These are phyloP conservation scores for Potamarius usumacintae DNA, from an alignment of 2,113 vertebrate genomes.

Conservation along the genomic window DNA sequence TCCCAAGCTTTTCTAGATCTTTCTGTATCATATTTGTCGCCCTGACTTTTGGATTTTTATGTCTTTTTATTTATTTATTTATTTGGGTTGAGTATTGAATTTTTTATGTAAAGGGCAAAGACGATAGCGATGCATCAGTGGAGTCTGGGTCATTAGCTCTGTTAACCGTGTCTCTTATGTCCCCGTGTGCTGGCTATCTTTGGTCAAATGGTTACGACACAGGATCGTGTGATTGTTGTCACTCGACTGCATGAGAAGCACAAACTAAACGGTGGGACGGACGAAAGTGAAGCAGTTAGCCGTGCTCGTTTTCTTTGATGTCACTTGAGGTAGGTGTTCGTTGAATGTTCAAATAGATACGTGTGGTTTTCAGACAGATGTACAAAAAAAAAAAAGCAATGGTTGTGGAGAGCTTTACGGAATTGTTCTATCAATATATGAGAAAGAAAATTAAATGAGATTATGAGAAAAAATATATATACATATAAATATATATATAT, in stretches of 20 bases:
- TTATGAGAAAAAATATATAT: slow-evolving; percentile 33
- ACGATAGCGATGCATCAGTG: slow-evolving; percentile 25
- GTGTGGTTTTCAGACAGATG: slow-evolving; percentile 72
- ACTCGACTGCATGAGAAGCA: slow-evolving; percentile 65
- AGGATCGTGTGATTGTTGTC: slow-evolving; percentile 59
- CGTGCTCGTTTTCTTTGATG: slow-evolving; percentile 71
- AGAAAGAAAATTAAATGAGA: slow-evolving; percentile 59
- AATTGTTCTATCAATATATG: slow-evolving; percentile 63
- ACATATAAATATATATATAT: slow-evolving; percentile 16
- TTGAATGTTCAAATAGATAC: slow-evolving; percentile 74
- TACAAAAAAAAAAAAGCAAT: slow-evolving; percentile 63
- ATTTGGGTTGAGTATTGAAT: background rate
- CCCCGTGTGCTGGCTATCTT: slow-evolving; percentile 62
- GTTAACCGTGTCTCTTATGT: slow-evolving; percentile 64
- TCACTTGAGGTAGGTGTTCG: slow-evolving; percentile 77
- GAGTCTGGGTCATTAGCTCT: slow-evolving; percentile 25
- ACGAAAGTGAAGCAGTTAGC: slow-evolving; percentile 60
- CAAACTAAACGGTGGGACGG: slow-evolving; percentile 59
- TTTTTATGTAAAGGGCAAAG: slow-evolving; percentile 38
- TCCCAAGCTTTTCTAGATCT: slow-evolving; percentile 2
- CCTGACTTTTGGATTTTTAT: slow-evolving; percentile 21
- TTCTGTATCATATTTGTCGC: slow-evolving; percentile 31
- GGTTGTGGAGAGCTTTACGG: slow-evolving; percentile 77
- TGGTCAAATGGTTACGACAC: slow-evolving; percentile 45
- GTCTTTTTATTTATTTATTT: background rate